Conservation (phyloP, 2,888 invertebrate genomes). For the Emesis russula region DNA sequence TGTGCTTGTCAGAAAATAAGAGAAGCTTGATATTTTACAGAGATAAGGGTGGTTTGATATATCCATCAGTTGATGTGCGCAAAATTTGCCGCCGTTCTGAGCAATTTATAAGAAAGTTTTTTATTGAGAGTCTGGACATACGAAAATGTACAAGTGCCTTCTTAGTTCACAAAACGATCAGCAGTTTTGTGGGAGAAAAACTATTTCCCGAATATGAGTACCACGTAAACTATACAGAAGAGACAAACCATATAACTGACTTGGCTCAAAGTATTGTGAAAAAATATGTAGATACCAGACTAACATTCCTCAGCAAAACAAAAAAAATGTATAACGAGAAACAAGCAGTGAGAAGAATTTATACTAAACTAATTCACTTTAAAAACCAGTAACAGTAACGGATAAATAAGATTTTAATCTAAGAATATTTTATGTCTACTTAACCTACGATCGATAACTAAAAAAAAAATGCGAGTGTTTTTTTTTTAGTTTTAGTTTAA, state of each 20-base stretch:
- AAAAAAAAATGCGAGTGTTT: too few species aligned
- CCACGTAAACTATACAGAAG: background rate
- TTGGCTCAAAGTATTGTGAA: background rate
- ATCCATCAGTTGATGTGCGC: background rate
- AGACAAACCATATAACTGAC: constrained; percentile 8
- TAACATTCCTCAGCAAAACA: background rate
- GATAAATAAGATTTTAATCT: too few species aligned
- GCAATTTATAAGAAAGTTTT: background rate
- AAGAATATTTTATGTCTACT: too few species aligned
- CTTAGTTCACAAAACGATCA: background rate
- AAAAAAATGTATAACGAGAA: background rate
- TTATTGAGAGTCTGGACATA: too few species aligned
- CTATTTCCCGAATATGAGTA: background rate
- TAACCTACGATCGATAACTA: too few species aligned
- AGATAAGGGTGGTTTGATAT: constrained; percentile 11
- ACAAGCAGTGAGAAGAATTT: background rate
- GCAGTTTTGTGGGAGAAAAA: constrained; percentile 8
- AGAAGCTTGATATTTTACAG: background rate
- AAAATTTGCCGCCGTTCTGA: constrained; percentile 12
- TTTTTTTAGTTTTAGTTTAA: too few species aligned
- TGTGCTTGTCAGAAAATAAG: constrained; percentile 5
- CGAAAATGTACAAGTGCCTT: constrained; percentile 14
- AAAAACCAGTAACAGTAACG: background rate
- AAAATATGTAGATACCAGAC: background rate
- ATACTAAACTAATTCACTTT: background rate